phyloP scores from a whole-genome alignment of 2,888 invertebrate species.

The Chrysina gloriosa region DNA sequence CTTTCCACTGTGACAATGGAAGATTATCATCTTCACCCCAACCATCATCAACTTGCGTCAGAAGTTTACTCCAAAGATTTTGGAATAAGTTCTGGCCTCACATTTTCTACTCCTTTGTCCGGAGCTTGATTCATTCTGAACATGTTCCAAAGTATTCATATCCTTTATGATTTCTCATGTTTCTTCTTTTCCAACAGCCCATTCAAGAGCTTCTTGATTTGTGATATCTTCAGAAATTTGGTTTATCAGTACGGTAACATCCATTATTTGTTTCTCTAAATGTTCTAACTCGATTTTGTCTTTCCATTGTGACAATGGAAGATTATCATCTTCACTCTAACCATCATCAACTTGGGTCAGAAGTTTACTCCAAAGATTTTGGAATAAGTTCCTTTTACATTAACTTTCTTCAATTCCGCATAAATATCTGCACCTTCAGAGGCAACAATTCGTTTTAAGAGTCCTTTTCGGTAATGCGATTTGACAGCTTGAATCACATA shows the following conservation, averaged over 20 bases:
- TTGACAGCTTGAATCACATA: constrained; percentile 36
- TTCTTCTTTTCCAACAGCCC: constrained; percentile 7
- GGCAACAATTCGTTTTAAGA: no score
- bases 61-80: no score
- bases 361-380: constrained; percentile 31
- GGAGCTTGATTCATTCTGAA: no score
- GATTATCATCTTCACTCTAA: no score
- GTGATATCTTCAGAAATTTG: constrained; percentile 40
- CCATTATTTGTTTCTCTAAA: not conserved
- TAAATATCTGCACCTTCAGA: not conserved
- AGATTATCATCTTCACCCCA: no score
- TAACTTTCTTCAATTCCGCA: constrained; percentile 43
- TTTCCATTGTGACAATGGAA: not conserved
- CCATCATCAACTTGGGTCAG: constrained; percentile 19
- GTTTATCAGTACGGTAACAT: not conserved
- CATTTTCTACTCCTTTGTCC: constrained; percentile 25
- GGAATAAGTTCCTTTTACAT: constrained; percentile 32
- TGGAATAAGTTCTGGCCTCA: no score
- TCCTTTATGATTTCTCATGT: constrained; percentile 28
- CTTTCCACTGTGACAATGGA: no score
- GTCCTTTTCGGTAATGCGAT: not conserved
- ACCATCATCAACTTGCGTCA: no score
- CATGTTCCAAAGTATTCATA: constrained; percentile 39
- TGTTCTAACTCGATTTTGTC: not conserved
- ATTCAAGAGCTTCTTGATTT: constrained; percentile 29